Evolutionary conservation across 2,113 vertebrate genomes (phyloP), one percentile per base, ranked within the genome.

Genomic region (Triplophysa dalaica): DNA sequence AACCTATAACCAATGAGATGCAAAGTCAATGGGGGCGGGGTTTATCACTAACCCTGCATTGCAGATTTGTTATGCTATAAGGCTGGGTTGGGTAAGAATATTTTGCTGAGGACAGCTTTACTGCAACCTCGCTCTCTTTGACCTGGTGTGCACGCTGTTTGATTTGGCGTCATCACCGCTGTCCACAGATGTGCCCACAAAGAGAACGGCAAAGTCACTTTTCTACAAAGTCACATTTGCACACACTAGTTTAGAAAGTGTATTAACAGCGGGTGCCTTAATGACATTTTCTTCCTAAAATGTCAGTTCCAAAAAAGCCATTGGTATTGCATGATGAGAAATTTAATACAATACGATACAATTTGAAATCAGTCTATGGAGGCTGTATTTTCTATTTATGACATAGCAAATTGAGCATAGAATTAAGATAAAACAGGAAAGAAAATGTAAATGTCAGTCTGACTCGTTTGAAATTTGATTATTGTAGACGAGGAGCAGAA

Each of bases 91-190:
- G 65, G 54, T 77, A 64, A 66, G 70, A 29, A 56, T 61, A 70
- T 83, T 85, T 73, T 79, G 82, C 84, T 83, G 82, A 73, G 50
- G 54, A 79, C 70, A 81, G 82, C 82, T 81, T 83, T 85, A 76
- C 75, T 48, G 29, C 52, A 67, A 79, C 75, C 76, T 45, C 5
- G 11, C 11, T 81, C 67, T 33, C 38, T 10, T 7, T 81, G 79
- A 81, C 79, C 82, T 75, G 12, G 61, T 69, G 76, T 45, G 63
- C 62, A 68, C 21, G 19, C 78, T 74, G 78, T 81, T 76, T 81
- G 76, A 64, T 77, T 81, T 68, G 76, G 70, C 70, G 66, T 45
- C 61, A 75, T 83, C 79, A 81, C 79, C 70, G 61, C 75, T 61
- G 21, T 79, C 43, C 58, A 79, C 43, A 79, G 65, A 48, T 43